Base-by-base conservation (phyloP, 2,888 invertebrate genomes). In the Synanthedon formicaeformis region DNA sequence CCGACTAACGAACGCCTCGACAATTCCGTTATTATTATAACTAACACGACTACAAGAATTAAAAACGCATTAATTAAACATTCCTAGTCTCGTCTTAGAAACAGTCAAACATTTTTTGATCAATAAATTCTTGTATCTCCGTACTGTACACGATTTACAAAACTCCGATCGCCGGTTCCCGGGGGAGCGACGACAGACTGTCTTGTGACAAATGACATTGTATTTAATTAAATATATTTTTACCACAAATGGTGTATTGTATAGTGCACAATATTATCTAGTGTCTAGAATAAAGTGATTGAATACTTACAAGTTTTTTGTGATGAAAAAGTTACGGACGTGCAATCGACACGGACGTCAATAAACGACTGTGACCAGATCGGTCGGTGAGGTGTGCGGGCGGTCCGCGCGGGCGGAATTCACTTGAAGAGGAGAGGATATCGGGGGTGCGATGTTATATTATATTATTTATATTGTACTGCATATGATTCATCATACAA, bases 321-420 rank as follows among this genome's bases (percentile, higher is more conserved):
- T 72, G 69, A 69, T 67, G 71, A 65, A 63, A 62, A 59, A 66
- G 61, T 56, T 63, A 58, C 60, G 62, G 59, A 61, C 77, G 81
- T 75, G 70, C 78, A 78, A 79, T 66, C 60, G 63, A 63, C 58
- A 60, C 68, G 71, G 67, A 66, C 69, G 76, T 72, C 73, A 71
- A 73, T 72, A 69, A 61, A 69, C 77, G 76, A 83, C 84, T 84
- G 79, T 56, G 62, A 5, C 23, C 23, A 5, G 23, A 23, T 59
- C 51, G 60, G 58, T 53, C 59, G 54, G 58, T 55, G 57, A 55
- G 54, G 57, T 56, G 56, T 34, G 53, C 53, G 50, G 56, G 57
- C 55, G 54, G 58, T 48, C 53, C 41, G 57, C 58, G 41, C 48
- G 49, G 12, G 49, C 14, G 13, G 45, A 34, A 34, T 10, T 34